Conservation (phyloP, 2,888 invertebrate genomes). For the Timema podura region DNA sequence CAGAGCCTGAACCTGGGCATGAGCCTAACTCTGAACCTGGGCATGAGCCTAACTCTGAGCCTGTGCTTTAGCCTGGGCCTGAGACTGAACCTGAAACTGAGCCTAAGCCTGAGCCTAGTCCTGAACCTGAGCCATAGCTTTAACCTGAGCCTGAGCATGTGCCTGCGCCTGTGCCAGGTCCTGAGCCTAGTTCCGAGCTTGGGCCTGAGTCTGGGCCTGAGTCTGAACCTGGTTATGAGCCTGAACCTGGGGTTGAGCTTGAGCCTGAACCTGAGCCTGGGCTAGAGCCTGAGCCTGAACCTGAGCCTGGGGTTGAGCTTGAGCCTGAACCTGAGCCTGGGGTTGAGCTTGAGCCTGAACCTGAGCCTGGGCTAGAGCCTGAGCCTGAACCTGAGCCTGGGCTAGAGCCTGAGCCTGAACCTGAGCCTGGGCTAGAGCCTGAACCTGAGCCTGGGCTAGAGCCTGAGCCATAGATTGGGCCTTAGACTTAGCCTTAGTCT, state of each 20-base stretch:
- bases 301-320: constrained; percentile 31
- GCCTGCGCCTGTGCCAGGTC: constrained; percentile 24
- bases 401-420: constrained; percentile 22
- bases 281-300: constrained; percentile 38
- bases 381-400: constrained; percentile 33
- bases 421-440: constrained; percentile 9
- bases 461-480: not conserved
- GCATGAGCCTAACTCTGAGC: not conserved
- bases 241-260: constrained; percentile 32
- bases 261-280: constrained; percentile 21
- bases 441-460: constrained; percentile 1
- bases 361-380: constrained; percentile 31
- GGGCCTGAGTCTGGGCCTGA: constrained; percentile 32
- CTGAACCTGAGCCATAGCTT: constrained; percentile 28
- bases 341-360: constrained; percentile 31
- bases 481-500: constrained; percentile 29
- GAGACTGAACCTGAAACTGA: constrained; percentile 34
- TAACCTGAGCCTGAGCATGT: constrained; percentile 31
- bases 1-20: constrained; percentile 1
- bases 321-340: constrained; percentile 19
- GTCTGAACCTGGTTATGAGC: constrained; percentile 33
- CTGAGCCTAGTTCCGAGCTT: constrained; percentile 27
- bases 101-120: constrained; percentile 14
- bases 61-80: constrained; percentile 23
- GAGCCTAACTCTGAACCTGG: constrained; percentile 11